Evolutionary conservation across 2,888 invertebrate species (phyloP), one percentile per base, ranked within the genome.

Genomic region (Watsonalla cultraria): DNA sequence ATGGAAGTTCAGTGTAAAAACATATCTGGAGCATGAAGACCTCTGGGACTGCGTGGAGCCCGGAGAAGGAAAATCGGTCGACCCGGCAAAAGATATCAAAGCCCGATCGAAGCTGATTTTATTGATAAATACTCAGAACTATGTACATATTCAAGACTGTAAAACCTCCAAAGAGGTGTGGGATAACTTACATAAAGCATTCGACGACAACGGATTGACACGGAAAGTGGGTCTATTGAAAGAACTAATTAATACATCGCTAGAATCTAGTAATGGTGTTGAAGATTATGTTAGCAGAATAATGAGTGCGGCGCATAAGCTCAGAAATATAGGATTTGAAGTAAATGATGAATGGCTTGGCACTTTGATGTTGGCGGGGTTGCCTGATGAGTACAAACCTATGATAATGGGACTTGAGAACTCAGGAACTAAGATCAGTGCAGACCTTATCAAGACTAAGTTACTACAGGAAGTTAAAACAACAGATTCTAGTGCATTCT

Each of bases 401-500:
- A n/a, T n/a, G n/a, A n/a, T n/a, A n/a, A n/a, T n/a, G n/a, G 64
- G 52, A 0, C 39, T 66, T 0, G 63, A 63, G 7, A 65, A 56
- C 33, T 67, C 60, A 0, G 59, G 62, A 0, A 48, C 53, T 0
- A 60, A 54, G n/a, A 61, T 66, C 5, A 51, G 48, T 24, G 51
- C 62, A 0, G 64, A 64, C 33, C 51, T 49, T 0, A 50, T 67
- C 0, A 63, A 64, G 37, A 48, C 54, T 8, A 64, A 65, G 15
- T 24, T 63, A 4, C 7, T 67, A 34, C 60, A 61, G 9, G 39
- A 39, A 8, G 39, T 39, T 9, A 39, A 8, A 39, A n/a, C n/a
- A n/a, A n/a, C n/a, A n/a, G n/a, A n/a, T n/a, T n/a, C n/a, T n/a
- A n/a, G n/a, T n/a, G n/a, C n/a, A n/a, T n/a, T n/a, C n/a, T n/a